Base-by-base conservation (phyloP, 2,797 vertebrate genomes). In the Premnoplex brunnescens region DNA sequence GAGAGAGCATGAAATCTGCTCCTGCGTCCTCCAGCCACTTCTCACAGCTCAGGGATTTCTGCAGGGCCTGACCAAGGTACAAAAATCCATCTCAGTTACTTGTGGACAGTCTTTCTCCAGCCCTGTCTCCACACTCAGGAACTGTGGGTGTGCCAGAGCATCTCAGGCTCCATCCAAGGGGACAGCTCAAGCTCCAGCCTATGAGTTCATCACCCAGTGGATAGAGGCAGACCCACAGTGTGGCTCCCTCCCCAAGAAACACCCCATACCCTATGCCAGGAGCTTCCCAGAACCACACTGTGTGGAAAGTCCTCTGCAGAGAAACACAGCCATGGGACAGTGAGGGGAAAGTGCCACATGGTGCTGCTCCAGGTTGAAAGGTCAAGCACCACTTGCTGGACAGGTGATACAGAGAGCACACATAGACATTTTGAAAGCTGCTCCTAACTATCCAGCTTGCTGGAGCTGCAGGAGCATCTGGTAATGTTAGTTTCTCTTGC, bases 131-230 rank as follows among this genome's bases (percentile, higher is more conserved):
- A 37, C 10, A 8, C 14, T 28, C 7, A 3, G 17, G 37, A 46
- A 39, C 6, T 0, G 0, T 30, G 69, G 37, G 27, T 66, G 30
- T 58, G 30, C 46, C 0, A 0, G 43, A 84, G 32, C 36, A 56
- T 39, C 30, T 85, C 60, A 51, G 39, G 21, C 48, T 77, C 60
- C 32, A 12, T 24, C 39, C 9, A 4, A 55, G 8, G 7, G 32
- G 34, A 88, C 34, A 85, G 46, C 36, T 37, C 66, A 85, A 59
- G 24, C 30, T 80, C 34, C 59, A 91, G 46, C n/a, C 41, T 26
- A 7, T 0, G 0, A 32, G 52, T 77, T 80, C 72, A 62, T 59
- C 39, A 85, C 43, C 26, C 52, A 55, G 43, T 0, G 6, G 24
- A 30, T 19, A 68, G 12, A 82, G 14, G 24, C 32, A 88, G 39